Evolutionary conservation across 2,888 invertebrate species (phyloP).

Genomic region (Alentia gelatinosa): DNA sequence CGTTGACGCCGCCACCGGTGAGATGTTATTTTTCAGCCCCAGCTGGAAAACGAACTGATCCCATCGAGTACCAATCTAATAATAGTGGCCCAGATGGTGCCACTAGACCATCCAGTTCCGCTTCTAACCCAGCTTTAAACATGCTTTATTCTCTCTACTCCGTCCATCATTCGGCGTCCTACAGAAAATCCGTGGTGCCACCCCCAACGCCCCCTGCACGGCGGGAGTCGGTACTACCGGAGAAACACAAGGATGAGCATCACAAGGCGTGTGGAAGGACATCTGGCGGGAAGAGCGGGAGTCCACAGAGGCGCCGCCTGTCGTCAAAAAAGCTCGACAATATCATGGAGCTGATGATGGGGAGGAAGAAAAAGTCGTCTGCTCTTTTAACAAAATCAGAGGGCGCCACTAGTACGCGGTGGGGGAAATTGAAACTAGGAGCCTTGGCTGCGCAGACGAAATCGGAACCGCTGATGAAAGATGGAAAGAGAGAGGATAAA

Average conservation of each 20-base stretch:
- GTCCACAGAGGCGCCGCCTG: background rate
- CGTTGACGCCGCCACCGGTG: background rate
- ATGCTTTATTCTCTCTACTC: conserved; percentile 18
- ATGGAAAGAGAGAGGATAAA: background rate
- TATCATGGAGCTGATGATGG: conserved; percentile 22
- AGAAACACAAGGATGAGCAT: background rate
- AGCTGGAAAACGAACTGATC: background rate
- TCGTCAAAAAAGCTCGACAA: conserved; percentile 2
- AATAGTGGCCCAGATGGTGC: background rate
- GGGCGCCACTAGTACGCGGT: background rate
- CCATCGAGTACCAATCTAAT: background rate
- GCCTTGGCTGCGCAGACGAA: background rate
- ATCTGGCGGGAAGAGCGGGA: background rate
- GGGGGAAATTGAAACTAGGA: conserved; percentile 23
- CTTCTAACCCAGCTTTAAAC: background rate
- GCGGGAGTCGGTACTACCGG: background rate
- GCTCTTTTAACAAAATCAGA: background rate
- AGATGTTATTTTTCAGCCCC: background rate
- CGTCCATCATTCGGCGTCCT: conserved; percentile 1
- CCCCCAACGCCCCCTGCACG: background rate
- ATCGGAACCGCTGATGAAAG: background rate
- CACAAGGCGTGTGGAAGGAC: background rate
- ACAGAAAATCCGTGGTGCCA: background rate
- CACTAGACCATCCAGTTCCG: background rate
- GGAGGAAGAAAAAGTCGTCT: background rate